Conservation (phyloP, 2,797 vertebrate species). For the Threskiornis aethiopicus region DNA sequence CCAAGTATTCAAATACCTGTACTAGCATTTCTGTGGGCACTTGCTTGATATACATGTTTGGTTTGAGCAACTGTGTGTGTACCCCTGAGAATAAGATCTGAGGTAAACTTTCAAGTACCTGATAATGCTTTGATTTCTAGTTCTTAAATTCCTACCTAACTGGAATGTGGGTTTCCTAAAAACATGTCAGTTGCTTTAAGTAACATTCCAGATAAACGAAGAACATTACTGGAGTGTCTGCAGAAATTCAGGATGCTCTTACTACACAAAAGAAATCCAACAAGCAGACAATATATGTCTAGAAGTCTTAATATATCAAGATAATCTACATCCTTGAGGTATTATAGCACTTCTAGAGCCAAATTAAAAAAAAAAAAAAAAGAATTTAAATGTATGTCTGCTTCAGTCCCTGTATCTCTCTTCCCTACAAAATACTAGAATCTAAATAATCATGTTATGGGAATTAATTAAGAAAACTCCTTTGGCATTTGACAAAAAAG, state of each 20-base stretch:
- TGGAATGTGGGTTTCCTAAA: neutral
- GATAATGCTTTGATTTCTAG: neutral
- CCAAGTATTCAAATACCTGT: neutral
- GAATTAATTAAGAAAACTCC: neutral
- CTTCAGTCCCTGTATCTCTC: neutral
- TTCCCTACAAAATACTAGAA: neutral
- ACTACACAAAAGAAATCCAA: neutral
- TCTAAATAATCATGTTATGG: neutral
- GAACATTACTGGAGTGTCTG: neutral
- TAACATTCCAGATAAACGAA: neutral
- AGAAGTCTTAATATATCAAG: neutral
- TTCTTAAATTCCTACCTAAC: neutral
- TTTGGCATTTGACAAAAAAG: neutral
- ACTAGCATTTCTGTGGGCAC: neutral
- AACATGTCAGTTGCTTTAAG: neutral
- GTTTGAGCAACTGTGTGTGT: neutral
- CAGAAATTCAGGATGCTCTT: neutral
- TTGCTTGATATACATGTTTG: neutral
- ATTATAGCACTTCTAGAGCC: neutral
- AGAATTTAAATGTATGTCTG: neutral
- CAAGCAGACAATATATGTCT: neutral
- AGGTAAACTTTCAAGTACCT: neutral
- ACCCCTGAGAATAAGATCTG: neutral
- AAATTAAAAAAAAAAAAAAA: neutral
- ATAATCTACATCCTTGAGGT: neutral